Conservation (phyloP, 2,888 invertebrate genomes). For the Herminia tarsipennalis region DNA sequence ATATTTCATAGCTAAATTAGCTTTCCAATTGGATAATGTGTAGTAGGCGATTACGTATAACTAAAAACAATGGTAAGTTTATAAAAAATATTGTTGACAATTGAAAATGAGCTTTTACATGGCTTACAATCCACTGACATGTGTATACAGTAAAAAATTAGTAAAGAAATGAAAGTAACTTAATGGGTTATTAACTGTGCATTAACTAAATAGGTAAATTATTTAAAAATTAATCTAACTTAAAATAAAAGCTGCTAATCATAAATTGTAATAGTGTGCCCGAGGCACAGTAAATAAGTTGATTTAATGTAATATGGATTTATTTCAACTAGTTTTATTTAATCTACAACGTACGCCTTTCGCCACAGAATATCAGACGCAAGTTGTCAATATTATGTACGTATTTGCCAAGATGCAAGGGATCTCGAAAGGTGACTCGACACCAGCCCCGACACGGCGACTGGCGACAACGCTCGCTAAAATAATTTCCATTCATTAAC, state of each 20-base stretch:
- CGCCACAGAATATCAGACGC: constrained; percentile 27
- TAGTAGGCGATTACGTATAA: constrained; percentile 81
- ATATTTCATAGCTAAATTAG: constrained; percentile 76
- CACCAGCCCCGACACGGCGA: constrained; percentile 33
- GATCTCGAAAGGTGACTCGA: constrained; percentile 43
- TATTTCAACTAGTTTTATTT: constrained; percentile 58
- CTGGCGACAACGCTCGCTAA: constrained; percentile 62
- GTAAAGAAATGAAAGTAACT: constrained; percentile 57
- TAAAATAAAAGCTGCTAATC: constrained; percentile 79
- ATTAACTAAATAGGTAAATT: constrained; percentile 74
- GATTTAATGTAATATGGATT: constrained; percentile 58
- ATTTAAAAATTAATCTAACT: constrained; percentile 73
- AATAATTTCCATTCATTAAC: constrained; percentile 84
- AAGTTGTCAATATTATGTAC: constrained; percentile 31
- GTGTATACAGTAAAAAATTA: constrained; percentile 38
- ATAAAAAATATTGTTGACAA: constrained; percentile 46
- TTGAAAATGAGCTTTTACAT: constrained; percentile 27
- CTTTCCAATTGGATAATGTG: constrained; percentile 79
- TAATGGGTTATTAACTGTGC: constrained; percentile 74
- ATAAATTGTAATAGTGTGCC: constrained; percentile 63
- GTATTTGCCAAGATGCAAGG: constrained; percentile 37
- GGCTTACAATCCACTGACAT: constrained; percentile 37
- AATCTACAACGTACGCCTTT: constrained; percentile 44
- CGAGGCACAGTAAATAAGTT: constrained; percentile 52
- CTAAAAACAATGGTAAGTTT: constrained; percentile 64